These are phyloP conservation scores for Amblyopsis hoosieri DNA, from an alignment of 2,797 vertebrate genomes.

Conservation along the genomic window DNA sequence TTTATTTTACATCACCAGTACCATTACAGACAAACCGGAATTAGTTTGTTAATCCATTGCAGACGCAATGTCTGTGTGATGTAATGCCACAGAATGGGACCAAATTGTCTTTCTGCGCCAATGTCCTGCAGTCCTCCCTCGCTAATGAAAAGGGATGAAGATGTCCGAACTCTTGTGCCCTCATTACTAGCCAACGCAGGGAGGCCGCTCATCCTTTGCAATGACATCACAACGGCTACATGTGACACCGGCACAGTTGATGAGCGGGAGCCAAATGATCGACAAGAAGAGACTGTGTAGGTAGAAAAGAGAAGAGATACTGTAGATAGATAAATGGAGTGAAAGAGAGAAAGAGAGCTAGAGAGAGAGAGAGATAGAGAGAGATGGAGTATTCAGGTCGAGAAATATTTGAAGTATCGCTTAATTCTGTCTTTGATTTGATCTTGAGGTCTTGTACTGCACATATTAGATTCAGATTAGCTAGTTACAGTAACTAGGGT, in stretches of 20 bases:
- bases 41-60: not conserved
- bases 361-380: slow-evolving; percentile 9
- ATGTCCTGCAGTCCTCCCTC: slow-evolving; percentile 15
- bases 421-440: slow-evolving; percentile 7
- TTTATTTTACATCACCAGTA: no score
- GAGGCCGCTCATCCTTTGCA: slow-evolving; percentile 49
- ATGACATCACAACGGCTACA: slow-evolving; percentile 53
- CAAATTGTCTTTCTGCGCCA: slow-evolving; percentile 15
- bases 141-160: slow-evolving; percentile 53
- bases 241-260: slow-evolving; percentile 44
- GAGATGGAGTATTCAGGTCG: slow-evolving; percentile 35
- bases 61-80: not conserved
- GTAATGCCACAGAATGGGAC: slow-evolving; percentile 8
- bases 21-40: not conserved
- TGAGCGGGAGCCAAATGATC: slow-evolving; percentile 47
- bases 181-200: slow-evolving; percentile 47
- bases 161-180: slow-evolving; percentile 54
- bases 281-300: slow-evolving; percentile 31
- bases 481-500: slow-evolving; percentile 24
- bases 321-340: not conserved
- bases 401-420: slow-evolving; percentile 35
- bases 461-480: slow-evolving; percentile 32
- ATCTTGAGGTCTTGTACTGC: not conserved
- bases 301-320: not conserved
- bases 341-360: not conserved